Percentiles rank a stretch among this genome's conserved stretches.
These are phyloP conservation scores for Gallinago paraguaiae DNA, from an alignment of 2,113 vertebrate genomes.

Conservation along the genomic window DNA sequence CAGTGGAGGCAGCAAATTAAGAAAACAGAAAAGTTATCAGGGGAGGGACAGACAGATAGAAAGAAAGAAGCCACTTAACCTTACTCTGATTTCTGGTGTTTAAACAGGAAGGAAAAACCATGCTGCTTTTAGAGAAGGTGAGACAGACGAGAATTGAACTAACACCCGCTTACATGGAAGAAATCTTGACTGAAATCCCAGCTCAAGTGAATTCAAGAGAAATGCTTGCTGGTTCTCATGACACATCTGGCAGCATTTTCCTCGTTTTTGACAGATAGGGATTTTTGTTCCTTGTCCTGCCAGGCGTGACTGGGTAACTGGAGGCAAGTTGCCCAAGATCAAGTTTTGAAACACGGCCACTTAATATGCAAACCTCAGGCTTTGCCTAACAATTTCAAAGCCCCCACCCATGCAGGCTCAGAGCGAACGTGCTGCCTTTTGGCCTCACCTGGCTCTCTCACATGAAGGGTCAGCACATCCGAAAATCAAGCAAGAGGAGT, in stretches of 20 bases:
- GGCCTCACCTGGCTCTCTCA: not conserved
- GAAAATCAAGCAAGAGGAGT: not conserved
- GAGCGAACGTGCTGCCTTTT: not conserved
- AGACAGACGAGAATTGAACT: not conserved
- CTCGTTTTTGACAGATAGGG: not conserved
- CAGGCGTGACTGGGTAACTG: not conserved
- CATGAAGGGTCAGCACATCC: not conserved
- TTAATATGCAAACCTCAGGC: not conserved
- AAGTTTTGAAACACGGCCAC: not conserved
- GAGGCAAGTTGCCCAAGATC: not conserved
- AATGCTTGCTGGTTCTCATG: not conserved
- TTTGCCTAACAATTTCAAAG: not conserved
- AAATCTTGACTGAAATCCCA: not conserved
- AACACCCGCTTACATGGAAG: not conserved
- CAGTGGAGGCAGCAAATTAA: not conserved
- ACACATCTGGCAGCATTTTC: not conserved
- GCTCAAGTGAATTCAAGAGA: not conserved
- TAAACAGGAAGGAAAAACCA: not conserved
- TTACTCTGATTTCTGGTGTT: not conserved
- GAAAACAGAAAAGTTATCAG: not conserved
- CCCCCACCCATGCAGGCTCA: rapidly evolving
- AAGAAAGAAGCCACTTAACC: not conserved
- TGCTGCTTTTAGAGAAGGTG: not conserved
- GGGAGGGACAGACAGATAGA: not conserved
- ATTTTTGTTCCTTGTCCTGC: not conserved